Evolutionary conservation across 35 echinoderm and acorn worm species (phyloP).

Genomic region (Apostichopus californicus): DNA sequence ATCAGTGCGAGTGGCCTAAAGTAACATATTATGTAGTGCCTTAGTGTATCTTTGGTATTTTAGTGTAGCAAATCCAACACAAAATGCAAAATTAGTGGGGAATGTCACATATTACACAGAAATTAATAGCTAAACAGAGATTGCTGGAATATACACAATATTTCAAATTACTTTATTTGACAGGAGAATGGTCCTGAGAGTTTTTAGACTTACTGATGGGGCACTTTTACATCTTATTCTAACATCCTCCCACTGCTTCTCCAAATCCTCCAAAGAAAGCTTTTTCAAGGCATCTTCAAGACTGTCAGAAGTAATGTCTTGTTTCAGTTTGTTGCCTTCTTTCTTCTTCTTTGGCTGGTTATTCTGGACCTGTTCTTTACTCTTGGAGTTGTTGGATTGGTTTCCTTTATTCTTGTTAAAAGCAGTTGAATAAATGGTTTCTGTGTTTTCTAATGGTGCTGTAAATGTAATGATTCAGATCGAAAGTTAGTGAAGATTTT

Average conservation of each 20-base stretch:
- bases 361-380: constrained; percentile 37
- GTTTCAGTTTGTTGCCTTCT: constrained; percentile 57
- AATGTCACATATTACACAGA: too few relatives aligned
- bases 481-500: too few relatives aligned
- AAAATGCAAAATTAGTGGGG: too few relatives aligned
- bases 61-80: too few relatives aligned
- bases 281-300: constrained; percentile 75
- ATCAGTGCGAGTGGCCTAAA: too few relatives aligned
- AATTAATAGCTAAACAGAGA: too few relatives aligned
- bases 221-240: constrained; percentile 66
- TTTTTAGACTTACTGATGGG: constrained; percentile 64
- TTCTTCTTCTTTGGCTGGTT: constrained; percentile 62
- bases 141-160: too few relatives aligned
- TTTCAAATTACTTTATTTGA: too few relatives aligned
- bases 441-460: constrained; percentile 19
- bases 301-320: constrained; percentile 40
- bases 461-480: background rate
- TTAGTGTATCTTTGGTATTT: too few relatives aligned
- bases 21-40: too few relatives aligned
- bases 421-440: constrained; percentile 22
- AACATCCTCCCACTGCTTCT: constrained; percentile 72
- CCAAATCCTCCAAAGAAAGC: constrained; percentile 62
- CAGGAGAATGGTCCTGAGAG: too few relatives aligned
- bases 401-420: constrained; percentile 26
- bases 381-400: background rate